Conservation (phyloP, 2,888 invertebrate species). For the Fragum fragum region DNA sequence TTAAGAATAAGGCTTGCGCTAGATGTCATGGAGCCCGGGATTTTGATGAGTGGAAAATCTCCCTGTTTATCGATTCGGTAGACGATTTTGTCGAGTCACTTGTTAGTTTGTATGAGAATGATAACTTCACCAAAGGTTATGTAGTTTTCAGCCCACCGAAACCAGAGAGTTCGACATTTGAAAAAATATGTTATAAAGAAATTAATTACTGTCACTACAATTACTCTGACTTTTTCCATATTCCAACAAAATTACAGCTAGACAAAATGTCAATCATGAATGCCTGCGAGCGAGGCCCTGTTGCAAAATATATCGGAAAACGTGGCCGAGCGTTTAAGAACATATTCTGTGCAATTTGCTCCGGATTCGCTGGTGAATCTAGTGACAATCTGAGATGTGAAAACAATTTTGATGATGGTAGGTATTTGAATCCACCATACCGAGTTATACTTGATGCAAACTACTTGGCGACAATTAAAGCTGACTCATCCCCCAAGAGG, state of each 20-base stretch:
- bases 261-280: background rate
- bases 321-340: background rate
- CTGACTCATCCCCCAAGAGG: background rate
- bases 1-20: background rate
- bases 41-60: background rate
- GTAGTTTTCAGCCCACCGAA: background rate
- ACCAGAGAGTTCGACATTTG: background rate
- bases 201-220: background rate
- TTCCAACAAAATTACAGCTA: background rate
- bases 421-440: background rate
- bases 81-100: background rate
- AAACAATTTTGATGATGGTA: background rate
- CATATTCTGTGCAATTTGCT: background rate
- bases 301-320: background rate
- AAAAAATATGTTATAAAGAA: background rate
- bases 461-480: background rate
- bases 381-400: background rate
- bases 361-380: background rate
- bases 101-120: background rate
- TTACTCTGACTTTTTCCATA: background rate
- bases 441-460: background rate
- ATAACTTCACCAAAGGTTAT: too few species aligned
- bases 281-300: background rate
- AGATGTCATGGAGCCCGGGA: background rate
- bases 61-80: background rate